Percentiles rank a stretch among this genome's conserved stretches.
Evolutionary conservation across 2,797 vertebrate species (phyloP).

Genomic region (Scolopax bukidnonensis): DNA sequence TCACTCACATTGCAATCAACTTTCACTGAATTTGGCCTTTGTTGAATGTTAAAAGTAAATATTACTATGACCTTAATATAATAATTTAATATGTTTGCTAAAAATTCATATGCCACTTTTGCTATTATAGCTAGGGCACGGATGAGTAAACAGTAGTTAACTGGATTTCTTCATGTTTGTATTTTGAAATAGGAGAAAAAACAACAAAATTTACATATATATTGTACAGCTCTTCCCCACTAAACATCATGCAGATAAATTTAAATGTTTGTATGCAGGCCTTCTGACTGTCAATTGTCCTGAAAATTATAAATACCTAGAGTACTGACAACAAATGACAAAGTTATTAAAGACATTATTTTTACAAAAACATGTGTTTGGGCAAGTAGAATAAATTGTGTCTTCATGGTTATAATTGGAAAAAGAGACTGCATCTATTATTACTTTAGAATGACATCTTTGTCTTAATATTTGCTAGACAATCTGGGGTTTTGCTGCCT

Average conservation of each 20-base stretch:
- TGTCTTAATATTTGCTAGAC: neutral
- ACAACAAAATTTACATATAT: neutral
- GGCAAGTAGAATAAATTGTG: slow-evolving; percentile 38
- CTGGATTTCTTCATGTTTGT: neutral
- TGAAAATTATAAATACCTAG: slow-evolving; percentile 47
- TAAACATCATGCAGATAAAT: slow-evolving; percentile 17
- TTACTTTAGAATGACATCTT: slow-evolving; percentile 30
- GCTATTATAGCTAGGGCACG: neutral
- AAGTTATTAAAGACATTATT: slow-evolving; percentile 23
- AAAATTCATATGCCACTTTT: neutral
- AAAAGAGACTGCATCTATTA: slow-evolving; percentile 25
- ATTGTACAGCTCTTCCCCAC: neutral
- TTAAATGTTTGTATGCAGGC: slow-evolving; percentile 31
- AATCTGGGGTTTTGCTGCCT: neutral
- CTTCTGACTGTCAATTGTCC: slow-evolving; percentile 23
- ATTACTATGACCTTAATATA: neutral
- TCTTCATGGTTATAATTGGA: slow-evolving; percentile 11
- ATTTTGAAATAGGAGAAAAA: slow-evolving; percentile 1
- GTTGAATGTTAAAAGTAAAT: neutral
- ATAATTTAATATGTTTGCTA: neutral
- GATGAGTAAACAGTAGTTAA: neutral
- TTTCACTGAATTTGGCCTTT: neutral
- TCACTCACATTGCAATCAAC: neutral
- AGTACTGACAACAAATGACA: slow-evolving; percentile 23
- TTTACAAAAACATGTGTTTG: neutral